These are phyloP conservation scores for Cephus nigrinus DNA, from an alignment of 2,888 invertebrate species.

Conservation along the genomic window DNA sequence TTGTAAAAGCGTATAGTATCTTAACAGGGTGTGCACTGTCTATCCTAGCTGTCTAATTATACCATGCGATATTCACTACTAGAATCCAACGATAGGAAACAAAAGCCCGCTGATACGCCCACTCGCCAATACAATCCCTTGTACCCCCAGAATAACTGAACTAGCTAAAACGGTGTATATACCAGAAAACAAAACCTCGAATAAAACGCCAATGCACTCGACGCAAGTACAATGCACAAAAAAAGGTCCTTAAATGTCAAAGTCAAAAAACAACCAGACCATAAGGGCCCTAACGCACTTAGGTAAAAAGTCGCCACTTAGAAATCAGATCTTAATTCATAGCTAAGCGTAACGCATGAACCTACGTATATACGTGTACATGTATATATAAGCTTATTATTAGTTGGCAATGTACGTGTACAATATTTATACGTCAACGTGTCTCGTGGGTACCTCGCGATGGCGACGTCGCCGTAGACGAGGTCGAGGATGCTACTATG, in stretches of 20 bases:
- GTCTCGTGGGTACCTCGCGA: slow-evolving; percentile 9
- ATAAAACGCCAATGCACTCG: background rate
- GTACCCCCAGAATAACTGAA: background rate
- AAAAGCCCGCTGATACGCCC: background rate
- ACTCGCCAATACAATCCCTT: background rate
- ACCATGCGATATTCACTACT: background rate
- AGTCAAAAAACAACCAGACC: background rate
- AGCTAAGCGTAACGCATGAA: background rate
- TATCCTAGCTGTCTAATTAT: background rate
- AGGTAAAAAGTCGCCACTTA: background rate
- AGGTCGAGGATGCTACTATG: slow-evolving; percentile 3
- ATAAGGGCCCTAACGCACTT: background rate
- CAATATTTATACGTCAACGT: slow-evolving; percentile 5
- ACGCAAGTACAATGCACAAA: background rate
- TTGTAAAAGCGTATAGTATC: background rate
- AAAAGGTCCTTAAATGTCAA: background rate
- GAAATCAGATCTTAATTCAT: background rate
- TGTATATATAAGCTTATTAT: slow-evolving; percentile 6
- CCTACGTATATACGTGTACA: background rate
- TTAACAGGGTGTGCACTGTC: background rate
- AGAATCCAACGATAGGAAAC: background rate
- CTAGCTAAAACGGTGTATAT: background rate
- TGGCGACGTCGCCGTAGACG: slow-evolving; percentile 10
- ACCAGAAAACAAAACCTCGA: background rate
- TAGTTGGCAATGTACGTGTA: slow-evolving; percentile 14